Percentiles rank a stretch among this genome's conserved stretches.
Conservation (phyloP, 2,113 vertebrate species). For the Benitochromis conjunctus region DNA sequence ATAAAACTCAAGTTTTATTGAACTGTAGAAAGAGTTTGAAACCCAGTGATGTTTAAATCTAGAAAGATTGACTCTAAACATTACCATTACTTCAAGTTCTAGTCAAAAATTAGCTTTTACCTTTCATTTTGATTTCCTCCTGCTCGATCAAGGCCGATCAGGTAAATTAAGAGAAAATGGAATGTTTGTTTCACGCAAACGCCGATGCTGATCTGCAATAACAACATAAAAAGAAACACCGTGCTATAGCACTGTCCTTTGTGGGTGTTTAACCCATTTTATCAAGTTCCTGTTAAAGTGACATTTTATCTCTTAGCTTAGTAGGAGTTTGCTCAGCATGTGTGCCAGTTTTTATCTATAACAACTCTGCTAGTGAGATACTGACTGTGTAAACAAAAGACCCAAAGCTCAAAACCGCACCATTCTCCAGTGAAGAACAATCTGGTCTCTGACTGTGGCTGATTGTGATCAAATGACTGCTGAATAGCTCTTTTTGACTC, state of each 20-base stretch:
- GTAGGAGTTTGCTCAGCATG: not conserved
- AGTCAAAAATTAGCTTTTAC: not conserved
- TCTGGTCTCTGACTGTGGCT: not conserved
- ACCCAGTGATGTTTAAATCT: not conserved
- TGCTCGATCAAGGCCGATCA: not conserved
- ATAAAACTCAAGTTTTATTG: not conserved
- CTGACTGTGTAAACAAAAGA: not conserved
- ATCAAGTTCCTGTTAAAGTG: not conserved
- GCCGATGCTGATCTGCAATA: not conserved
- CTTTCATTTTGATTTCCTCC: not conserved
- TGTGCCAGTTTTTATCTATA: not conserved
- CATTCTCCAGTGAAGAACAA: conserved; percentile 13
- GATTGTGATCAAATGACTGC: conserved; percentile 8
- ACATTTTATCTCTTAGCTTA: not conserved
- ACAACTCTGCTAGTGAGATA: not conserved
- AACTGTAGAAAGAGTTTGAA: not conserved
- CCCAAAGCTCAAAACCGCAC: not conserved
- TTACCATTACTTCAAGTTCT: not conserved
- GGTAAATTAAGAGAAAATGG: not conserved
- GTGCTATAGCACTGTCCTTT: not conserved
- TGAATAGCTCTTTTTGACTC: not conserved
- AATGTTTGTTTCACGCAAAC: not conserved
- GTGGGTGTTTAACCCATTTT: not conserved
- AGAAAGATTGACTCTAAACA: not conserved
- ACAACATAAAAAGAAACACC: not conserved